A percentile compares a stretch with the other conserved stretches of the same genome.
These are phyloP conservation scores for Anthopleura sola DNA, from an alignment of 64 coral and sea anemone genomes.

Conservation along the genomic window DNA sequence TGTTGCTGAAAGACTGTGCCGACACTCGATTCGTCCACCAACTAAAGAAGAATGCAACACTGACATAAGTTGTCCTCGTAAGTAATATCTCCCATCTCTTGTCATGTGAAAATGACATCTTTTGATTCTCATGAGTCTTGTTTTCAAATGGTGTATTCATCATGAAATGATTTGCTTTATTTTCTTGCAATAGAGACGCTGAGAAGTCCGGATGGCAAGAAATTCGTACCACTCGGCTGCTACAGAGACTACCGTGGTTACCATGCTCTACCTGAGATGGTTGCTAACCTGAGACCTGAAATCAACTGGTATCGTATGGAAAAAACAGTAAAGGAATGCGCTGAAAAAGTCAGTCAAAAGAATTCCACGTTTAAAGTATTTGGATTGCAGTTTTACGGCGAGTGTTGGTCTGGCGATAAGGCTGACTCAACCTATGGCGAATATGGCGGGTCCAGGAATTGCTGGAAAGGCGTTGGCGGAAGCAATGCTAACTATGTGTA, in stretches of 20 bases:
- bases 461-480: conserved; percentile 61
- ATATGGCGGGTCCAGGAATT: conserved; percentile 46
- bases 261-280: conserved; percentile 21
- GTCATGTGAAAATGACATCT: too few relatives aligned
- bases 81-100: background rate
- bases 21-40: conserved; percentile 39
- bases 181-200: conserved; percentile 3
- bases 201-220: conserved; percentile 9
- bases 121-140: too few relatives aligned
- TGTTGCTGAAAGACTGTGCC: conserved; percentile 30
- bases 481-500: conserved; percentile 41
- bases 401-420: conserved; percentile 52
- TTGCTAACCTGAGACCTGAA: conserved; percentile 19
- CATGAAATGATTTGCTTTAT: background rate
- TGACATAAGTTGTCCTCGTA: conserved; percentile 60
- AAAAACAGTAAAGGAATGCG: conserved; percentile 31
- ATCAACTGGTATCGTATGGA: conserved; percentile 45
- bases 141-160: too few relatives aligned
- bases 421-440: conserved; percentile 42
- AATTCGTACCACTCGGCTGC: conserved; percentile 41
- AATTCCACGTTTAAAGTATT: conserved; percentile 44
- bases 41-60: conserved; percentile 54
- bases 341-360: conserved; percentile 24
- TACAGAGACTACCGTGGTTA: background rate
- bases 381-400: conserved; percentile 51